Conservation (phyloP, 2,797 vertebrate species). For the Lithobates pipiens region DNA sequence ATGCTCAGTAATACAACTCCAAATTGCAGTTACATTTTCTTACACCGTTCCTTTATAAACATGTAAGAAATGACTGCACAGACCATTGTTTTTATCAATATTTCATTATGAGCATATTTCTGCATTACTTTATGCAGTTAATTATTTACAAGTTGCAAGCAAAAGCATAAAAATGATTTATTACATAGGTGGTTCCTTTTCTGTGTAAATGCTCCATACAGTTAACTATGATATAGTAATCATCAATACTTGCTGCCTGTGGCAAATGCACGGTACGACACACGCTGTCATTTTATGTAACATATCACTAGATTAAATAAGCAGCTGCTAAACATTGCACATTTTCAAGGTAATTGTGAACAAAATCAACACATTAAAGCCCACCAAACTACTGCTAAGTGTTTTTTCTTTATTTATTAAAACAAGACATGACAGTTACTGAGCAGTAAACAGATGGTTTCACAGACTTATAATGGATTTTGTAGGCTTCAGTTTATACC, state of each 20-base stretch:
- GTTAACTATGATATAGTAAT: constrained; percentile 5
- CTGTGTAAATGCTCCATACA: constrained; percentile 8
- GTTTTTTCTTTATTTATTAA: not conserved
- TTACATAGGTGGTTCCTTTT: not conserved
- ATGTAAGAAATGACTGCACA: no score
- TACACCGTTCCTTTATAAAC: no score
- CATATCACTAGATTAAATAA: constrained; percentile 6
- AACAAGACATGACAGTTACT: constrained; percentile 4
- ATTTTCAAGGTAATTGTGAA: not conserved
- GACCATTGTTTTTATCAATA: no score
- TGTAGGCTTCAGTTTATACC: not conserved
- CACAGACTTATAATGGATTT: not conserved
- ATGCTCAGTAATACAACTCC: no score
- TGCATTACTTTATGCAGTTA: not conserved
- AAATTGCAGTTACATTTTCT: no score
- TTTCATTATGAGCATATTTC: no score
- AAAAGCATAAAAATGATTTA: constrained; percentile 2
- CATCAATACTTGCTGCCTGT: constrained; percentile 29
- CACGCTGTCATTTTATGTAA: constrained; percentile 3
- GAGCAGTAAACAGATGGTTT: not conserved
- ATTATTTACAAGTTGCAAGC: constrained; percentile 14
- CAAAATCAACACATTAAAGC: not conserved
- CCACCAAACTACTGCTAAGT: constrained; percentile 3
- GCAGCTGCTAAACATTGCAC: not conserved
- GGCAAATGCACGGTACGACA: constrained; percentile 16